Evolutionary conservation across 2,888 invertebrate genomes (phyloP).

Genomic region (Polia nebulosa): DNA sequence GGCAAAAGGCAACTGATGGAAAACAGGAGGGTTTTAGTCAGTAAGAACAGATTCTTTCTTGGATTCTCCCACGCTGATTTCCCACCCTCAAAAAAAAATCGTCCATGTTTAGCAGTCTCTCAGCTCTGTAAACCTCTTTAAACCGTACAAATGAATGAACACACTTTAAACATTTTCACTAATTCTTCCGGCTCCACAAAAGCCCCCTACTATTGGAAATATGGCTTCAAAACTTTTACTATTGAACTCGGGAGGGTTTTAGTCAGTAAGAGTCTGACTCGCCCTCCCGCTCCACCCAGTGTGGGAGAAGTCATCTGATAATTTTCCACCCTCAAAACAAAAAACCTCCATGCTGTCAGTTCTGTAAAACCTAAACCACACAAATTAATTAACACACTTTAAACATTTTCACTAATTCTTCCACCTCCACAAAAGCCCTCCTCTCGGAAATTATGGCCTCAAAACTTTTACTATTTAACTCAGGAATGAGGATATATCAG

Average conservation of each 20-base stretch:
- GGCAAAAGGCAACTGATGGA: too few species aligned
- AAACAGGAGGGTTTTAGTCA: too few species aligned
- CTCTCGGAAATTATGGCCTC: constrained; percentile 36
- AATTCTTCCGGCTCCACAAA: constrained; percentile 25
- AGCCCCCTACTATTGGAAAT: constrained; percentile 21
- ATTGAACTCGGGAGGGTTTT: too few species aligned
- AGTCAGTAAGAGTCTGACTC: too few species aligned
- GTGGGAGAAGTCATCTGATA: too few species aligned
- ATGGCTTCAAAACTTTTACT: constrained; percentile 48
- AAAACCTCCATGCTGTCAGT: too few species aligned
- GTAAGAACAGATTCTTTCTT: too few species aligned
- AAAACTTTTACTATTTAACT: constrained; percentile 55
- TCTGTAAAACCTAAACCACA: not conserved
- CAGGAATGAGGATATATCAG: constrained; percentile 50
- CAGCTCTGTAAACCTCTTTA: not conserved
- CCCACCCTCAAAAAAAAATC: too few species aligned
- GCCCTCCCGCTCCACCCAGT: too few species aligned
- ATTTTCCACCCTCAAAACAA: too few species aligned
- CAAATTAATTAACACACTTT: constrained; percentile 33
- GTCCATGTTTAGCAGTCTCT: too few species aligned
- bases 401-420: constrained; percentile 21
- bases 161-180: constrained; percentile 18
- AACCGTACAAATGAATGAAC: constrained; percentile 19
- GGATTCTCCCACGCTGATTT: too few species aligned
- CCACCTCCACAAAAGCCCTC: constrained; percentile 27